Conservation (phyloP, 2,888 invertebrate genomes). For the Cryptocephalus moraei region DNA sequence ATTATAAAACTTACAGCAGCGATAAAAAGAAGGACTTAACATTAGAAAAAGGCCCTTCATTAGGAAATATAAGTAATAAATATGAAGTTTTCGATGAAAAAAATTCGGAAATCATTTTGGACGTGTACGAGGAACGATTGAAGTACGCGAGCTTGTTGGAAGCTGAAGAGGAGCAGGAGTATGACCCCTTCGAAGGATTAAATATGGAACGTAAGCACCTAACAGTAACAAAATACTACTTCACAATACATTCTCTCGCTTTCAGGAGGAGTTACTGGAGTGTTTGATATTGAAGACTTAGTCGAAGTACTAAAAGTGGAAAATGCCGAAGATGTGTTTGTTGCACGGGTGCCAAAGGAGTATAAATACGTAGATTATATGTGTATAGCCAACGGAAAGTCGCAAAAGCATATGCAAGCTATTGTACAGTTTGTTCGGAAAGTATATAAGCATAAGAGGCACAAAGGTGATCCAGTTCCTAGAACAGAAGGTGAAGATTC, state of each 20-base stretch:
- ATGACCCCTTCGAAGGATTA: conserved; percentile 53
- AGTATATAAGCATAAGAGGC: conserved; percentile 63
- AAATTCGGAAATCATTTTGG: conserved; percentile 58
- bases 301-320: conserved; percentile 66
- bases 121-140: conserved; percentile 57
- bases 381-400: conserved; percentile 67
- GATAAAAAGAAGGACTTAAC: too few relatives aligned
- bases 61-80: conserved; percentile 37
- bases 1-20: too few relatives aligned
- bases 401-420: conserved; percentile 63
- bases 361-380: conserved; percentile 77
- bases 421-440: conserved; percentile 65
- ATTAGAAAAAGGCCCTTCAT: background rate
- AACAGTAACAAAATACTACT: background rate
- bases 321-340: conserved; percentile 72
- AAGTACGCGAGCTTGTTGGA: conserved; percentile 26
- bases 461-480: conserved; percentile 53
- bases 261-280: conserved; percentile 72
- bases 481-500: conserved; percentile 67
- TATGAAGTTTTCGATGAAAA: conserved; percentile 62
- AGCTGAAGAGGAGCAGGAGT: conserved; percentile 26
- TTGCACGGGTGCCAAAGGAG: conserved; percentile 62
- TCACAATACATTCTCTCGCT: conserved; percentile 9
- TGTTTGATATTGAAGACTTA: conserved; percentile 81
- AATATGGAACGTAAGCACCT: conserved; percentile 47